Base-by-base conservation (phyloP, 2,888 invertebrate species). In the Drosophila infuscata region DNA sequence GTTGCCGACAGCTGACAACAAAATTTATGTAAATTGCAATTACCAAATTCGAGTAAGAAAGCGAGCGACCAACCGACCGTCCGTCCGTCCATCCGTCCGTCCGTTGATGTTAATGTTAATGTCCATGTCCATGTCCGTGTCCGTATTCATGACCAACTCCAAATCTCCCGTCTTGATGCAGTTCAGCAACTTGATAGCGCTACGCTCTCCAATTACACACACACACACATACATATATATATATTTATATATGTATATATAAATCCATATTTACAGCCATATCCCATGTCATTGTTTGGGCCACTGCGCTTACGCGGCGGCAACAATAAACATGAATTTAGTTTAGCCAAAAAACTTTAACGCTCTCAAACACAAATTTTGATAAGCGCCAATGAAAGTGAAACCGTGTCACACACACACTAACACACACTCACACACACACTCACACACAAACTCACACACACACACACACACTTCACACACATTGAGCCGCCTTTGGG, bases 11-110 rank as follows among this genome's bases (percentile, higher is more conserved):
- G 83, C 81, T 81, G 81, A 81, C 83, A 81, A 73, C 59, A 59
- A 79, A 81, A 84, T 82, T 73, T 84, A 82, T 82, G 81, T 75
- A 84, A 82, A 82, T 82, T 81, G 79, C 82, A 83, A 83, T 83
- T 70, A 74, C 79, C 76, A 68, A 80, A 76, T 76, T 51, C 74
- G 70, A 65, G 70, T 62, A 77, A 70, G 81, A 74, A 74, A 74
- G 70, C 74, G 60, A 54, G 6, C 36, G 38, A 54, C 0, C 25
- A 17, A 17, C 0, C 35, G 17, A 36, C 3, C 32, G 2, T 25
- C 25, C 17, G 15, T 20, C n/a, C 11, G n/a, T 20, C 9, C 32
- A 6, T n/a, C 51, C 52, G 2, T 33, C 12, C 11, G 11, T 59
- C 48, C 32, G 35, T 43, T 48, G 49, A 49, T 41, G 57, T 35